Evolutionary conservation across 1,140 invertebrate genomes (phyloP), one percentile per base, ranked within the genome.

Genomic region (Tribolium madens): DNA sequence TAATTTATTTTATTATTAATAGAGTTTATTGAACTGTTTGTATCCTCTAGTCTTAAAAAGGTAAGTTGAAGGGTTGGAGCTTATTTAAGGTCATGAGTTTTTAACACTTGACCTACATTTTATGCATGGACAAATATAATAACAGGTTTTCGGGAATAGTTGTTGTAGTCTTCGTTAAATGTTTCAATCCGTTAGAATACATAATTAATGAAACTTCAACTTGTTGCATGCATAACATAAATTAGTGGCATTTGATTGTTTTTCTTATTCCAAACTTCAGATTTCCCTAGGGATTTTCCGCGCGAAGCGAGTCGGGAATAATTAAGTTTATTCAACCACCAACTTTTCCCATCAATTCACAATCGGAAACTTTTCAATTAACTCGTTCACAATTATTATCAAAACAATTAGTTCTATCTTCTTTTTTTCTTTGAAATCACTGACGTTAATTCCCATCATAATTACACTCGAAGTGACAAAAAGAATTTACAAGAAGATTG

Each of bases 11-110:
- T 64, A 64, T 57, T 57, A 10, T 57, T 57, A 13, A 26, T 64
- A 73, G 71, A 76, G 74, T 76, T 76, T 76, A 76, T 76, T 53
- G 74, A 76, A 76, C 74, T 53, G 73, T 75, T 47, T 75, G 36
- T 71, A 18, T 70, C 3, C 26, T 64, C 57, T 64, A 64, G 57
- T 64, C 57, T 31, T 31, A 64, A 12, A 33, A 72, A 72, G 70
- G 70, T 72, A 26, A 72, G 70, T 72, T 33, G 10, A 21, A 57
- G 52, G 14, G 21, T 13, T 6, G 14, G 10, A n/a, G 26, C 14
- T 42, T n/a, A n/a, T n/a, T n/a, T 10, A n/a, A n/a, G 36, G 57
- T 64, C 6, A 4, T 64, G 13, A 64, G 3, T 64, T 36, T 64
- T 6, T 64, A n/a, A n/a, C 21, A 52, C 18, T 50, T 72, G 70